These are phyloP conservation scores for Phocoena sinus DNA, from an alignment of 2,113 vertebrate species.

Conservation along the genomic window DNA sequence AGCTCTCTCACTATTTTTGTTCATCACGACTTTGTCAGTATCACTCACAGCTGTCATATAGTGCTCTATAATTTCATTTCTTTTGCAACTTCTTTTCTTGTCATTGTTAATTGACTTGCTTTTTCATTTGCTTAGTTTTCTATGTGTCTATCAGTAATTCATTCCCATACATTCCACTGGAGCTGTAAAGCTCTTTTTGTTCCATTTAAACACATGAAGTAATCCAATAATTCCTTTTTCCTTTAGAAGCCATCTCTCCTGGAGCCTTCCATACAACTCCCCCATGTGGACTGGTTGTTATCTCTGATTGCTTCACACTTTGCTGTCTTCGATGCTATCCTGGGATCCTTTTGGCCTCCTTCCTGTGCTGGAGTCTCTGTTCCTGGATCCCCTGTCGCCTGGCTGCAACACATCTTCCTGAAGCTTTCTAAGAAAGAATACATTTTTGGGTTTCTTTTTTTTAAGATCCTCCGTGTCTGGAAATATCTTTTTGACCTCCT, in stretches of 20 bases:
- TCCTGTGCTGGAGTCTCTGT: background rate
- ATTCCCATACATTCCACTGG: background rate
- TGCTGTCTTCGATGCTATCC: too few species aligned
- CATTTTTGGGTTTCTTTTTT: background rate
- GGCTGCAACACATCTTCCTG: background rate
- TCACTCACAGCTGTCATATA: background rate
- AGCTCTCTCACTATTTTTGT: background rate
- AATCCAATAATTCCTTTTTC: background rate
- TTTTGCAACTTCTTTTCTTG: background rate
- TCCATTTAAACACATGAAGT: background rate
- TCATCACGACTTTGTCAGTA: background rate
- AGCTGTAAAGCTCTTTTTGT: background rate
- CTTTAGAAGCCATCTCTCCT: background rate
- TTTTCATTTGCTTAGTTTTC: slow-evolving; percentile 2
- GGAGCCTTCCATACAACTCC: background rate
- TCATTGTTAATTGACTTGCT: background rate
- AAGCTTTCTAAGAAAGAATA: background rate
- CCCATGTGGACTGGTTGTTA: accelerated
- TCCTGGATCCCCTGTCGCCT: background rate
- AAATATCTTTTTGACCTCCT: background rate
- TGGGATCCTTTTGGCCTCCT: background rate
- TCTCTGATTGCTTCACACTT: background rate
- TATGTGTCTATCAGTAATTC: background rate
- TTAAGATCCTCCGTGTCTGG: background rate
- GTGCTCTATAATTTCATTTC: background rate